Percentiles rank a stretch among this genome's conserved stretches.
These are phyloP conservation scores for Callimorpha dominula DNA, from an alignment of 2,888 invertebrate species.

Conservation along the genomic window DNA sequence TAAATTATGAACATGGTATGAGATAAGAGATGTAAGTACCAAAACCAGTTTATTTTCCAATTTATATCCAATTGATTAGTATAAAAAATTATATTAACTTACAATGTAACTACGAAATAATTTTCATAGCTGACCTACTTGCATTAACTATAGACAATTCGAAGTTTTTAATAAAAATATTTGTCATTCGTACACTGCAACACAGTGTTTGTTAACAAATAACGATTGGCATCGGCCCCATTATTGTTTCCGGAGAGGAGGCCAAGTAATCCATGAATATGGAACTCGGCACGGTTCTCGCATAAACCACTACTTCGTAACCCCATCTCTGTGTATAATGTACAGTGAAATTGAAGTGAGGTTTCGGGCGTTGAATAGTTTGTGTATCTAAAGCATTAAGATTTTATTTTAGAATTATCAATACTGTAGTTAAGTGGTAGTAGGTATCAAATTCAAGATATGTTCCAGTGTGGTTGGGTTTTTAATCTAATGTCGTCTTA, in stretches of 20 bases:
- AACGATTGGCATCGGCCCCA: slow-evolving; percentile 48
- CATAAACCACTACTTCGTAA: slow-evolving; percentile 46
- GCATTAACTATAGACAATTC: slow-evolving; percentile 20
- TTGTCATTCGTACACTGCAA: slow-evolving; percentile 26
- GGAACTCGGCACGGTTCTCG: slow-evolving; percentile 40
- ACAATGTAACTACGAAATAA: too few species aligned
- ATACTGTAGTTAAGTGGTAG: not conserved
- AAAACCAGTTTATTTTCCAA: too few species aligned
- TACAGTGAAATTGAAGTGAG: slow-evolving; percentile 31
- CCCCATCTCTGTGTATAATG: slow-evolving; percentile 43
- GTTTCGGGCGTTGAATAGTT: slow-evolving; percentile 19
- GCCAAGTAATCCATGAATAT: slow-evolving; percentile 43
- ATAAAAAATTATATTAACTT: too few species aligned
- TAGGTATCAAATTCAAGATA: not conserved
- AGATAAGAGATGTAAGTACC: too few species aligned
- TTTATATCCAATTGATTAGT: too few species aligned
- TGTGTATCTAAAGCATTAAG: not conserved
- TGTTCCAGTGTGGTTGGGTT: too few species aligned
- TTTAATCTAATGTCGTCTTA: too few species aligned
- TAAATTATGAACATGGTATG: too few species aligned
- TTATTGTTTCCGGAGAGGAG: slow-evolving; percentile 50
- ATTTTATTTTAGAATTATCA: not conserved
- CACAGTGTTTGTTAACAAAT: slow-evolving; percentile 37
- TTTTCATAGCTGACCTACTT: too few species aligned
- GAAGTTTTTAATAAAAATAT: slow-evolving; percentile 35